Percentiles rank a stretch among this genome's conserved stretches.
These are phyloP conservation scores for Drosophila borealis DNA, from an alignment of 2,888 invertebrate genomes.

Conservation along the genomic window DNA sequence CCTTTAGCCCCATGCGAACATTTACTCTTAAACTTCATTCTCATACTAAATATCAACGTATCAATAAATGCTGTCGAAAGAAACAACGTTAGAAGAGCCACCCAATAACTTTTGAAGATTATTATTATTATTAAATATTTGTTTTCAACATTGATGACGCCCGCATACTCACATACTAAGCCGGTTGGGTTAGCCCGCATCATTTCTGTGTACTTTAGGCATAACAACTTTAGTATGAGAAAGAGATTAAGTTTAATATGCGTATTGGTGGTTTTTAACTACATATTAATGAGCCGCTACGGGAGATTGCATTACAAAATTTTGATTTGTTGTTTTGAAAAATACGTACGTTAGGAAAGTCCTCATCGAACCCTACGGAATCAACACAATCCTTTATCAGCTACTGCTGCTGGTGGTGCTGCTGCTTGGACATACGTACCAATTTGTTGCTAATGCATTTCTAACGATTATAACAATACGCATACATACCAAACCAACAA, in stretches of 20 bases:
- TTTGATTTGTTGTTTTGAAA: conserved; percentile 45
- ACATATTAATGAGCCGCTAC: conserved; percentile 38
- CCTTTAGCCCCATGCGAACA: conserved; percentile 29
- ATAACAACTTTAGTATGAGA: conserved; percentile 49
- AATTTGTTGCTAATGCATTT: conserved; percentile 38
- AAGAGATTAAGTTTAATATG: conserved; percentile 59
- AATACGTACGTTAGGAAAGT: conserved; percentile 61
- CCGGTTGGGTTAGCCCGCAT: conserved; percentile 49
- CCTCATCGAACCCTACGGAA: conserved; percentile 50
- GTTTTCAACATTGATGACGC: conserved; percentile 18
- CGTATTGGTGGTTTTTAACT: conserved; percentile 31
- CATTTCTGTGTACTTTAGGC: conserved; percentile 39
- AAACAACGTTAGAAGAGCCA: conserved; percentile 60
- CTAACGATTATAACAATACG: conserved; percentile 46
- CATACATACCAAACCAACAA: conserved; percentile 46
- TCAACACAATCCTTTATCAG: conserved; percentile 42
- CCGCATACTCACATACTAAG: conserved; percentile 59
- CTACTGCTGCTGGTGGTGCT: conserved; percentile 29
- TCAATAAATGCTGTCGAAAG: conserved; percentile 65
- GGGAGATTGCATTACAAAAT: conserved; percentile 40
- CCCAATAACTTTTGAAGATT: conserved; percentile 28
- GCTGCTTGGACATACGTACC: conserved; percentile 56
- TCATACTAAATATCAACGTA: conserved; percentile 49
- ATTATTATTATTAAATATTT: conserved; percentile 8
- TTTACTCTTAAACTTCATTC: conserved; percentile 35